These are phyloP conservation scores for Ischnura elegans DNA, from an alignment of 2,888 invertebrate species.

Conservation along the genomic window DNA sequence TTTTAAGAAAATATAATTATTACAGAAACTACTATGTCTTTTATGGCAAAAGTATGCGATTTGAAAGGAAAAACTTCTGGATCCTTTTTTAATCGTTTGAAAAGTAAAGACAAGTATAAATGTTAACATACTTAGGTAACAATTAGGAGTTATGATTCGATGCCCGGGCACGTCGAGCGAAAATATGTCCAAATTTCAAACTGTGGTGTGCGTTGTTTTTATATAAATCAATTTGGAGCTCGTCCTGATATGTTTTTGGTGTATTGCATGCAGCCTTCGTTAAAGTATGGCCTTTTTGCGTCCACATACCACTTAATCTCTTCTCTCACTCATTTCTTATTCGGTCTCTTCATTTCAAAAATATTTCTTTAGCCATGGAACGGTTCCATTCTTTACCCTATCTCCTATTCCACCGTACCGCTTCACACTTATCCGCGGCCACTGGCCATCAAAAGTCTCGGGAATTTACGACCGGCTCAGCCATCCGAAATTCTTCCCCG, in stretches of 20 bases:
- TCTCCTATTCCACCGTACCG: background rate
- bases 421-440: background rate
- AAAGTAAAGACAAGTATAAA: no score
- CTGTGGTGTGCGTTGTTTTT: no score
- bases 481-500: background rate
- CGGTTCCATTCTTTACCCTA: background rate
- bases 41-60: no score
- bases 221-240: background rate
- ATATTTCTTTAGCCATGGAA: background rate
- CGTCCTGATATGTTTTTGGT: background rate
- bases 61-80: no score
- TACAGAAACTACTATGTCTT: no score
- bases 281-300: background rate
- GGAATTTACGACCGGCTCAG: constrained; percentile 4
- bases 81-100: no score
- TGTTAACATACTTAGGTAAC: no score
- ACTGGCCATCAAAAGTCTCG: constrained; percentile 32
- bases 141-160: no score
- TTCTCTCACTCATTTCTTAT: background rate
- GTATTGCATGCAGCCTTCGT: background rate
- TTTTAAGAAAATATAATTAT: no score
- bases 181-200: no score
- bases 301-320: background rate
- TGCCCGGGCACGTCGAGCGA: no score
- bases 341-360: background rate